Evolutionary conservation across 1,140 invertebrate genomes (phyloP), one percentile per base, ranked within the genome.

Genomic region (Cherax destructor): DNA sequence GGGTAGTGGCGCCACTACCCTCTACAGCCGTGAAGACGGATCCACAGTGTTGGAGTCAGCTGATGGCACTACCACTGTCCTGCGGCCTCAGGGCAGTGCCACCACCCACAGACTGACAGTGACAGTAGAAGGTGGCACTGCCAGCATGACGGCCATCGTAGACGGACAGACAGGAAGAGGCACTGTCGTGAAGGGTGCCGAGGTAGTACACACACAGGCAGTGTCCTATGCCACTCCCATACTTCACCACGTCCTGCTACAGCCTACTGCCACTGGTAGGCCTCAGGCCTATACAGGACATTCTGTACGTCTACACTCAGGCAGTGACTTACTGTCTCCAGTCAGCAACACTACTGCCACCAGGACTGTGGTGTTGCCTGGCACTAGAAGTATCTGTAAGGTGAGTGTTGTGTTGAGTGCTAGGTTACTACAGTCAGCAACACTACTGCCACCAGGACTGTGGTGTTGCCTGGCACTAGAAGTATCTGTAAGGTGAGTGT

Each of bases 221-320:
- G 92, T 93, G 83, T 93, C 92, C 30, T 93, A 93, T 81, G 92
- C 92, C 50, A 93, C 92, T n/a, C 92, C 92, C 83, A 93, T 93
- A 83, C 77, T 93, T 59, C 92, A 92, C 86, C 90, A 93, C 56
- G 90, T 93, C 18, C 89, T 89, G 83, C 85, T 93, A 47, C 92
- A 93, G 83, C 72, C 90, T 9, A 24, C 92, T 18, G 49, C 78
- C 5, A 52, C 91, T 18, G 21, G 47, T 30, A 80, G 16, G 49
- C 11, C 76, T 30, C 11, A 41, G 16, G 41, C 65, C 56, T 21
- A 50, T 74, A 52, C 30, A 72, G 18, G 16, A 72, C 85, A 78
- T 74, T 56, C 69, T n/a, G 59, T 76, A 18, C 81, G 61, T n/a
- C 81, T 83, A 0, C 30, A 41, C 30, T 41, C 30, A 41, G 30